Percentiles rank a stretch among this genome's conserved stretches.
phyloP scores from a whole-genome alignment of 1,140 invertebrate species.

The Drepana arcuata region DNA sequence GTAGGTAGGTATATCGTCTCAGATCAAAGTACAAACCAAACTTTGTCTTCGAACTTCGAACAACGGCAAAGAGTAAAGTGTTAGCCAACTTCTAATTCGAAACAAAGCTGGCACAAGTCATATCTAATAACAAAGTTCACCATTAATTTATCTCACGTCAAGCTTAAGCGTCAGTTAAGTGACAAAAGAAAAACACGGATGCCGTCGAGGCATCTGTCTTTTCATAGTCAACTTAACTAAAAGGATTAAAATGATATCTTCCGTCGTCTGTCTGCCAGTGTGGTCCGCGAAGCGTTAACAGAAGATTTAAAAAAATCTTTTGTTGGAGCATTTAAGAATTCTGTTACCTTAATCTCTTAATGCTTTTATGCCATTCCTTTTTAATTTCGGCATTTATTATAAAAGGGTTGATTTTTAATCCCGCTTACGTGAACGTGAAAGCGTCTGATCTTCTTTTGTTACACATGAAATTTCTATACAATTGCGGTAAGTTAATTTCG shows the following conservation, averaged over 20 bases:
- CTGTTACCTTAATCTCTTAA: slow-evolving; percentile 65
- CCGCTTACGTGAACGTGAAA: slow-evolving; percentile 42
- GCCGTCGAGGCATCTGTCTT: slow-evolving; percentile 49
- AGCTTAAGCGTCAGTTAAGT: slow-evolving; percentile 23
- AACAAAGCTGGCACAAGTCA: no score
- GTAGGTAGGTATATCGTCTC: no score
- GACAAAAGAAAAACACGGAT: slow-evolving; percentile 46
- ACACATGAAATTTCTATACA: slow-evolving; percentile 34
- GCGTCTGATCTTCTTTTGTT: slow-evolving; percentile 40
- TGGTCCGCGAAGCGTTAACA: slow-evolving; percentile 61
- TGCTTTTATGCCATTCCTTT: slow-evolving; percentile 64
- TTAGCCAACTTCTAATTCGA: no score
- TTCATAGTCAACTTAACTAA: slow-evolving; percentile 69
- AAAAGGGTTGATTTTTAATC: slow-evolving; percentile 65
- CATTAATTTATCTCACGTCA: slow-evolving; percentile 21
- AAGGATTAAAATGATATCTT: slow-evolving; percentile 70
- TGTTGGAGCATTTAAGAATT: slow-evolving; percentile 40
- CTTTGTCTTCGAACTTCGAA: no score
- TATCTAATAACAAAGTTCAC: no score
- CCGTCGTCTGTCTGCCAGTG: slow-evolving; percentile 61
- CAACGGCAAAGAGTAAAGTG: no score
- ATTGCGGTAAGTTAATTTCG: slow-evolving; percentile 44
- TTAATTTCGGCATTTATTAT: slow-evolving; percentile 62
- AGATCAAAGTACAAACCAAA: no score
- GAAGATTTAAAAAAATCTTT: slow-evolving; percentile 51